Base-by-base conservation (phyloP, 2,888 invertebrate genomes). In the Incurvaria masculella region DNA sequence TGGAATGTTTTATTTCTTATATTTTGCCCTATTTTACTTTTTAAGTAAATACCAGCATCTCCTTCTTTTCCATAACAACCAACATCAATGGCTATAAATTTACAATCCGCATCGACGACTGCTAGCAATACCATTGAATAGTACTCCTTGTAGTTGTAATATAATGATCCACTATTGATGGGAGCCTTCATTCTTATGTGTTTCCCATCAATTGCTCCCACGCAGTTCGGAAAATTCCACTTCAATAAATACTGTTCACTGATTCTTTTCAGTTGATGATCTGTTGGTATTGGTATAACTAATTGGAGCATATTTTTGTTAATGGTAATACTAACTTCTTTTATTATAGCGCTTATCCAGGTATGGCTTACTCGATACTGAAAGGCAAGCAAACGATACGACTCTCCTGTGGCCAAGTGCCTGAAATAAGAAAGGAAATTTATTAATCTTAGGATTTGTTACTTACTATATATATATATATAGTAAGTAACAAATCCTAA, bases 301-400 rank as follows among this genome's bases (percentile, higher is more conserved):
- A 42, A 49, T 10, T 49, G 17, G 45, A 49, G 20, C 49, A 49
- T 41, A n/a, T 4, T 49, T 45, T 45, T 49, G 45, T 39, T 44
- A 48, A 48, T 45, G 48, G 48, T 40, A 44, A 51, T 52, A 49
- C 50, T 49, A 51, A 52, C 52, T 48, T 56, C 50, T 45, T n/a
- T n/a, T n/a, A 47, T 52, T 48, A 49, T 55, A 18, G 48, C 42
- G 51, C 49, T 51, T 42, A 54, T 55, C 52, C 52, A 55, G 48
- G 51, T 53, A 54, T 51, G n/a, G n/a, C n/a, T 51, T 53, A 57
- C 52, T 53, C 55, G 46, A 51, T 54, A 54, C 47, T 57, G 56
- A 48, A 55, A 56, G n/a, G 56, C 49, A 50, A 55, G 50, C 45
- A 53, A 57, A 48, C 55, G 45, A 52, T 50, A 54, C 21, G 52